A percentile compares a stretch with the other conserved stretches of the same genome.
Evolutionary conservation across 2,113 vertebrate species (phyloP).

Genomic region (Anolis carolinensis): DNA sequence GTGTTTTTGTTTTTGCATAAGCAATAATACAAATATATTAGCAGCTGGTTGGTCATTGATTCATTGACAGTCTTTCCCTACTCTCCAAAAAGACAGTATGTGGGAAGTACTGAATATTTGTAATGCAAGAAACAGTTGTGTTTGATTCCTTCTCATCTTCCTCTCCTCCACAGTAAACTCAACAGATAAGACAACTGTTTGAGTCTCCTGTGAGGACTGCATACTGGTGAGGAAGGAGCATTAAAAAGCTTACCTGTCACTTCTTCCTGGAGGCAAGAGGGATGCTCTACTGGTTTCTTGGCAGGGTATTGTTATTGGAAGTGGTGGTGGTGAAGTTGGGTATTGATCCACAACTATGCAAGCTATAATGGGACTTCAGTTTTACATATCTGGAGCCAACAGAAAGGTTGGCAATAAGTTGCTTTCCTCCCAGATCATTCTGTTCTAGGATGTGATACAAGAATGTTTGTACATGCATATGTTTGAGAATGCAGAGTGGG

Average conservation of each 20-base stretch:
- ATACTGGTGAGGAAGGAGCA: background rate
- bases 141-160: no score
- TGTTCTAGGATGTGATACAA: background rate
- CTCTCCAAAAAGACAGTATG: background rate
- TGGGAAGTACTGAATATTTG: background rate
- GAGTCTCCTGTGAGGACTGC: background rate
- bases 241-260: background rate
- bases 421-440: background rate
- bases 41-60: background rate
- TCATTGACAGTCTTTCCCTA: background rate
- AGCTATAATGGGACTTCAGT: background rate
- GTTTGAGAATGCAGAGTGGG: background rate
- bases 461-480: background rate
- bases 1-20: background rate
- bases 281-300: background rate
- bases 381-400: background rate
- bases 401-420: background rate
- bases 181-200: background rate
- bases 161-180: background rate
- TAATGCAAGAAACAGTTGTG: no score
- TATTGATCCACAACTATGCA: background rate
- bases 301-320: no score
- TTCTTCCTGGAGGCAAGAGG: no score
- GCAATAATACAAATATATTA: no score
- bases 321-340: no score